Percentiles rank a stretch among this genome's conserved stretches.
Evolutionary conservation across 64 coral and sea anemone species (phyloP).

Genomic region (Actinia tenebrosa): DNA sequence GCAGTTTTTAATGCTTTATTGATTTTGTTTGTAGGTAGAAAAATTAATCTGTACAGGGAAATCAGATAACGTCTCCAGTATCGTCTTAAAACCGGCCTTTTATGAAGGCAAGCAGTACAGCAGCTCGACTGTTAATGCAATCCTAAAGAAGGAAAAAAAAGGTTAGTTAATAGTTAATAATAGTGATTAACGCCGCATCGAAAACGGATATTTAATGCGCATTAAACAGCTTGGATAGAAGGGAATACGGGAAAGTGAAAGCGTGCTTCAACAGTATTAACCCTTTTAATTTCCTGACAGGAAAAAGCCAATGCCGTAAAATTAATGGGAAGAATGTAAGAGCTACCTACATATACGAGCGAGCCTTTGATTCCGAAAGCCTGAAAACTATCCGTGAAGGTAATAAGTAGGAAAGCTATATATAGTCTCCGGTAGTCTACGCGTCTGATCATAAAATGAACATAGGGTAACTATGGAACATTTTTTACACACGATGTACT

Average conservation of each 20-base stretch:
- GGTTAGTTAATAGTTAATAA: too few species aligned
- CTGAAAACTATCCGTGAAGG: conserved; percentile 3
- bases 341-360: conserved; percentile 30
- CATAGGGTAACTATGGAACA: too few species aligned
- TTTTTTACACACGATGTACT: too few species aligned
- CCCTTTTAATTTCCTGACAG: background rate
- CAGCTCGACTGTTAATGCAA: conserved; percentile 8
- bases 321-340: conserved; percentile 8
- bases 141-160: background rate
- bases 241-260: too few species aligned
- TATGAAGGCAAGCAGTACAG: background rate
- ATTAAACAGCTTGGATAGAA: too few species aligned
- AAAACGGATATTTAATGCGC: too few species aligned
- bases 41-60: conserved; percentile 11
- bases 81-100: conserved; percentile 5
- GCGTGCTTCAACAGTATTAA: too few species aligned
- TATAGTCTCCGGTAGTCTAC: too few species aligned
- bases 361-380: conserved; percentile 12
- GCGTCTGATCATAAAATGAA: too few species aligned
- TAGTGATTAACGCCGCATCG: too few species aligned
- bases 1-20: background rate
- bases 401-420: background rate
- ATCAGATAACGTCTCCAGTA: background rate
- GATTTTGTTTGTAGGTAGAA: conserved; percentile 15
- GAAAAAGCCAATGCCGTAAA: conserved; percentile 33